Evolutionary conservation across 2,888 invertebrate genomes (phyloP), one percentile per base, ranked within the genome.

Genomic region (Ligdia adustata): DNA sequence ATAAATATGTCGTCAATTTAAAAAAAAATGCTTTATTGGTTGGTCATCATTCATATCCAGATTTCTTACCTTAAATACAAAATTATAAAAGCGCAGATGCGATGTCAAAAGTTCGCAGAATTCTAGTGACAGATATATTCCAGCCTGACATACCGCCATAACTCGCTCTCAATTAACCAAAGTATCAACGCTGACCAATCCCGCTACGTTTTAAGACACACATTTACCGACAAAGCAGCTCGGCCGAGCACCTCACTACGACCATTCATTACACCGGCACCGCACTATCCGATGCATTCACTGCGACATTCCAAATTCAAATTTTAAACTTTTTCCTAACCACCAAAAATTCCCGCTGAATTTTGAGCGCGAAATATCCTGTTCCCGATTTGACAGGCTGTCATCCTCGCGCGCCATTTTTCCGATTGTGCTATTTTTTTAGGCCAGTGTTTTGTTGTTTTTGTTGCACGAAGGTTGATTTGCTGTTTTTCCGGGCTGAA

Each of bases 161-260:
- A n/a, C n/a, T 26, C 29, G 27, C 29, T 26, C 41, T 18, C 24
- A 31, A 64, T 64, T 57, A 58, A 60, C 18, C 28, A 38, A 85
- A 82, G 79, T 74, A 85, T 79, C 84, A 79, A 79, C 61, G 43
- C 57, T 47, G 54, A 52, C 65, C 57, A 63, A 64, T 67, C 83
- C 75, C 72, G 60, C 77, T 78, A 79, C 69, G 70, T 66, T 75
- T 70, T 73, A 80, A 82, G 81, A 72, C 80, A 79, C 78, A 85
- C 85, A 81, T 82, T 84, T 84, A 80, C 86, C 81, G 85, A 78
- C 85, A 81, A 82, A 82, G 87, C 80, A 74, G 79, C 66, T 79
- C 77, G 76, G 76, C 75, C 74, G 70, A 71, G 80, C 80, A 80
- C 82, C 82, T 79, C 80, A 80, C 84, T 81, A 79, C 75, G 62